Base-by-base conservation (phyloP, 2,797 vertebrate species). In the Sebastes goodei region DNA sequence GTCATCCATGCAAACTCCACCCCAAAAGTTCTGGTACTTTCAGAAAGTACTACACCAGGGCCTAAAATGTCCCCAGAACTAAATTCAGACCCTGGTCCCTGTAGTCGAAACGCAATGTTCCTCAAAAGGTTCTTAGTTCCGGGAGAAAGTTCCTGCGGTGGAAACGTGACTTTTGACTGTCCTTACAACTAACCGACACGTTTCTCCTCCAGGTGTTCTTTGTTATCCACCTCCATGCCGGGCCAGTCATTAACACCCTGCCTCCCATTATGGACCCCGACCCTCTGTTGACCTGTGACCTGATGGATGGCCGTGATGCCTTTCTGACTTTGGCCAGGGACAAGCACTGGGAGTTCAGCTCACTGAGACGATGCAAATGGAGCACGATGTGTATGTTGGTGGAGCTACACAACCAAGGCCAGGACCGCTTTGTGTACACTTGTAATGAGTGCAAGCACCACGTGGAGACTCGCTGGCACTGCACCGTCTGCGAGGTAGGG, bases 371-470 rank as follows among this genome's bases (percentile, higher is more conserved):
- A 6, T 99, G 97, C 90, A 97, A 98, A 91, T 99, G 98, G 99
- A 99, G 98, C 88, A 97, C 97, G 55, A 99, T 99, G 98, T 99
- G 98, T 92, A 99, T 99, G 99, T 90, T 99, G 90, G 99, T 99
- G 76, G 99, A 99, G 85, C 95, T 99, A 84, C 99, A 99, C 89
- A 99, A 98, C 69, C 98, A 99, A 92, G 98, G 99, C 60, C 99
- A 99, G 94, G 98, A 99, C 83, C 97, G 99, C 88, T 99, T 99
- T 29, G 98, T 99, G 85, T 99, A 99, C 83, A 99, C 99, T 2
- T 99, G 99, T 96, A 99, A 99, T 0, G 98, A 99, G 94, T 99
- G 99, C 96, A 99, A 99, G 80, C 97, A 99, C 90, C 99, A 99
- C 0, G 98, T 99, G 73, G 98, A 99, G 93, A 99, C 99, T 0